A percentile compares a stretch with the other conserved stretches of the same genome.
phyloP scores from a whole-genome alignment of 2,888 invertebrate genomes.

The Nomada lathburiana region DNA sequence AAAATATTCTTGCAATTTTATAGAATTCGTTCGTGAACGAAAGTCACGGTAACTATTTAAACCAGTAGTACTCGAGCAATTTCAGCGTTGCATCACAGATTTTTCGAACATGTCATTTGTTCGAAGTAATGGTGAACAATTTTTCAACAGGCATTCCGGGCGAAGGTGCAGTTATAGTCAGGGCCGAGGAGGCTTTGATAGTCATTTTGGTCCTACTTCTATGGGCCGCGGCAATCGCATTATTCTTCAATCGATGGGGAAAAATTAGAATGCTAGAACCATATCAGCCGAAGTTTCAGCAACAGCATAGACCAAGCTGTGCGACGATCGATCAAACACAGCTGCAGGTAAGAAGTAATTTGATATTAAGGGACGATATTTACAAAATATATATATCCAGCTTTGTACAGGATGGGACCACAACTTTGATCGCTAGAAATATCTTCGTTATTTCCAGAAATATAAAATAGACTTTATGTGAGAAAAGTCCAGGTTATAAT shows the following conservation, averaged over 20 bases:
- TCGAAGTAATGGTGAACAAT: neutral
- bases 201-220: conserved; percentile 92
- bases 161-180: conserved; percentile 88
- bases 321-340: conserved; percentile 74
- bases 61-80: no score
- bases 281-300: conserved; percentile 95
- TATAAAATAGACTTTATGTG: no score
- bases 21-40: no score
- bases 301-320: conserved; percentile 89
- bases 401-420: no score
- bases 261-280: conserved; percentile 96
- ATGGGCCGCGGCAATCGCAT: conserved; percentile 94
- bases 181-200: conserved; percentile 94
- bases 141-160: conserved; percentile 63
- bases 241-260: conserved; percentile 97
- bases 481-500: no score
- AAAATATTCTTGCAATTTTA: no score
- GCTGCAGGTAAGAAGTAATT: conserved; percentile 72
- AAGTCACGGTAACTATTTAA: no score
- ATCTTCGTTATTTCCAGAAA: no score
- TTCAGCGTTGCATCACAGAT: no score
- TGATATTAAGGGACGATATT: conserved; percentile 7
- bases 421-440: no score
- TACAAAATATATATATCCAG: no score
- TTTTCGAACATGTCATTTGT: no score